These are phyloP conservation scores for Albula goreensis DNA, from an alignment of 2,113 vertebrate species.

Conservation along the genomic window DNA sequence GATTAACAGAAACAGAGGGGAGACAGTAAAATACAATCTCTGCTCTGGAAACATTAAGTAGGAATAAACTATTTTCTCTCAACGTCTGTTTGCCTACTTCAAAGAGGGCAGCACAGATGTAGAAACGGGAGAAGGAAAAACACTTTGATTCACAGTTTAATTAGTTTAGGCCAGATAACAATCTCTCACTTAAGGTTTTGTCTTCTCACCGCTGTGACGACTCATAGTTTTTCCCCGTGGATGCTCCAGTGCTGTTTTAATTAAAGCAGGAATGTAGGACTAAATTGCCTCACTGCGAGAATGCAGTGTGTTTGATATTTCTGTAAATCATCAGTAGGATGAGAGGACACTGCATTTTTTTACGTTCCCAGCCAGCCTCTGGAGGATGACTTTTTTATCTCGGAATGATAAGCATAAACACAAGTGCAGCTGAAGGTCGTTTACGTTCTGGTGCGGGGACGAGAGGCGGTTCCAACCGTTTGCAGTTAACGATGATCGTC, in stretches of 20 bases:
- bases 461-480: too few species aligned
- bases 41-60: neutral
- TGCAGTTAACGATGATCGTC: too few species aligned
- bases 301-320: neutral
- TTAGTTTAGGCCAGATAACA: slow-evolving; percentile 16
- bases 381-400: neutral
- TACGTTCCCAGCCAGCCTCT: neutral
- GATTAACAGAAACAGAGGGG: neutral
- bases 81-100: neutral
- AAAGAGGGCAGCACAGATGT: neutral
- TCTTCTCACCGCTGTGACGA: neutral
- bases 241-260: slow-evolving; percentile 19
- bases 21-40: neutral
- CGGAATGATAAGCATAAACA: neutral
- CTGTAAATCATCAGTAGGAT: slow-evolving; percentile 6
- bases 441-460: too few species aligned
- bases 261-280: neutral
- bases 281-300: neutral
- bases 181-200: slow-evolving; percentile 1
- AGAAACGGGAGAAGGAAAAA: neutral
- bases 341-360: neutral
- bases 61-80: neutral
- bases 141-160: neutral
- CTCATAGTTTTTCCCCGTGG: neutral
- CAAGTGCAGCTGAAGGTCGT: too few species aligned